Base-by-base conservation (phyloP, 2,113 vertebrate genomes). In the Perca flavescens region DNA sequence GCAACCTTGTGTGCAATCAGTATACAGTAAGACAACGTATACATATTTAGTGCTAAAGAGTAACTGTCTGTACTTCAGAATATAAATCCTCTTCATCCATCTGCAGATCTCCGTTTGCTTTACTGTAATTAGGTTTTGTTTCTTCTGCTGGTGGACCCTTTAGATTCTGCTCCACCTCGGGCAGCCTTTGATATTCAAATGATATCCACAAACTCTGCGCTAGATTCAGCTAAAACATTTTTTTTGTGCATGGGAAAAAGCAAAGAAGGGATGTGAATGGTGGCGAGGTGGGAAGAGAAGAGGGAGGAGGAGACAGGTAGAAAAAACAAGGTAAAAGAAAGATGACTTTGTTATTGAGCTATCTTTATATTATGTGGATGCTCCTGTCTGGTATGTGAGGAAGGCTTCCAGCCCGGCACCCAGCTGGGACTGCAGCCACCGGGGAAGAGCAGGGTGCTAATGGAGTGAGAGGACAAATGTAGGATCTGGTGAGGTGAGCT, bases 161-260 rank as follows among this genome's bases (percentile, higher is more conserved):
- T 79, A 77, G 52, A 82, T 79, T 80, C 72, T 72, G 66, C 65
- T 17, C 56, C 6, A 73, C 85, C 85, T 77, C 67, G 58, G 75
- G 81, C 85, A 86, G 54, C 54, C 88, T 93, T 92, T 93, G 85
- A 92, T 94, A 91, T 94, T 93, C 80, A 91, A 93, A 93, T 90
- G 75, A 91, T 86, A 84, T 73, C 80, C 28, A 25, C 77, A 74
- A 80, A 77, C 62, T 79, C 71, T 78, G 84, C 15, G 40, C 74
- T 69, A 49, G 65, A 73, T 85, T 80, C 49, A 62, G 61, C 54
- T 74, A 31, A 77, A 69, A 8, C 57, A 46, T 40, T 34, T 68
- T 46, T 46, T 70, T 17, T 16, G 62, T 31, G 52, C 5, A 28
- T 16, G 19, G 57, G 40, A 31, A 15, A 54, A 47, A 72, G 43